A percentile compares a stretch with the other conserved stretches of the same genome.
phyloP scores from a whole-genome alignment of 2,888 invertebrate genomes.

The Caenorhabditis sp. region DNA sequence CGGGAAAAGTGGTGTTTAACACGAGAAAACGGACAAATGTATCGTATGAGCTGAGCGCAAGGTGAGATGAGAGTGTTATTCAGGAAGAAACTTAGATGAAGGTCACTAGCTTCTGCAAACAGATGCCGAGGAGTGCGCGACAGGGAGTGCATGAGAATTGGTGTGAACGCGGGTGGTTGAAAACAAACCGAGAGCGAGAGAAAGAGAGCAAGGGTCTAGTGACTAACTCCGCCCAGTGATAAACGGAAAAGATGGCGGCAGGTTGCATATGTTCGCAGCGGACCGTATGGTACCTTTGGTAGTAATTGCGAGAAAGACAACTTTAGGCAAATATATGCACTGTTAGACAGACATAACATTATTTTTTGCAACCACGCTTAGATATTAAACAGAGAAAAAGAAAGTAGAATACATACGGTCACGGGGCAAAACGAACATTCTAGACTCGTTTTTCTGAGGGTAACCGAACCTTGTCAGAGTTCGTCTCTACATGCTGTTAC shows the following conservation, averaged over 20 bases:
- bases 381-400: too few species aligned
- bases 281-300: not conserved
- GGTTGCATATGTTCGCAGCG: not conserved
- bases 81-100: conserved; percentile 32
- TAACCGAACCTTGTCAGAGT: too few species aligned
- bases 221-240: not conserved
- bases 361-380: too few species aligned
- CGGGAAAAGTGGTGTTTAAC: conserved; percentile 15
- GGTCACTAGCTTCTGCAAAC: conserved; percentile 44
- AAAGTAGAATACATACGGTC: too few species aligned
- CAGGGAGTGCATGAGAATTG: not conserved
- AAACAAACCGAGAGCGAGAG: not conserved
- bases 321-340: not conserved
- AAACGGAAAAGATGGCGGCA: not conserved
- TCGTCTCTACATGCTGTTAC: too few species aligned
- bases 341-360: too few species aligned
- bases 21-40: conserved; percentile 15
- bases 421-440: too few species aligned
- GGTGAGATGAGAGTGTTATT: conserved; percentile 42
- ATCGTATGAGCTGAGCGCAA: conserved; percentile 25
- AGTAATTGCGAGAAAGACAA: not conserved
- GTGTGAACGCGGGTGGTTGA: not conserved
- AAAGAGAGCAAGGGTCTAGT: too few species aligned
- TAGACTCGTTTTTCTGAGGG: too few species aligned
- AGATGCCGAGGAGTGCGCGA: conserved; percentile 21